Evolutionary conservation across 2,797 vertebrate genomes (phyloP).

Genomic region (Anguilla obscura): DNA sequence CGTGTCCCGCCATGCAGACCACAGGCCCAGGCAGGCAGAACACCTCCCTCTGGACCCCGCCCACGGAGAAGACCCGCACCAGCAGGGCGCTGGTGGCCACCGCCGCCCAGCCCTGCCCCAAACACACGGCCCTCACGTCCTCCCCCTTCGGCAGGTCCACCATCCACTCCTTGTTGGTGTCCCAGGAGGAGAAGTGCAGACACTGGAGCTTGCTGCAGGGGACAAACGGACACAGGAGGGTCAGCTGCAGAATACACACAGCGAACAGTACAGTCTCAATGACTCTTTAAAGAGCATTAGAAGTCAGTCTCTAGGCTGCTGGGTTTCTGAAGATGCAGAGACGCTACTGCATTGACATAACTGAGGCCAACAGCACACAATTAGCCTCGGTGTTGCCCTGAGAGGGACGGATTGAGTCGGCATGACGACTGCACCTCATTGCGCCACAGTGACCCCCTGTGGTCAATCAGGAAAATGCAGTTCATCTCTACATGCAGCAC

Average conservation of each 20-base stretch:
- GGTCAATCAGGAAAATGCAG: background rate
- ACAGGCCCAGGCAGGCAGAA: constrained; percentile 87
- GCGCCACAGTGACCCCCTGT: background rate
- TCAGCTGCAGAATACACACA: background rate
- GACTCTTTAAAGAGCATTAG: background rate
- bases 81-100: constrained; percentile 81
- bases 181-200: constrained; percentile 94
- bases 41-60: constrained; percentile 88
- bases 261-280: background rate
- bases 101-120: constrained; percentile 90
- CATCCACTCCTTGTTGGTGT: constrained; percentile 94
- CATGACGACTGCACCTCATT: background rate
- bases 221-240: background rate
- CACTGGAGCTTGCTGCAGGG: constrained; percentile 90
- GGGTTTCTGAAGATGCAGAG: no score
- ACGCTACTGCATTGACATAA: no score
- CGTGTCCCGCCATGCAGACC: constrained; percentile 86
- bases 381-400: background rate
- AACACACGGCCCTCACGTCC: constrained; percentile 80
- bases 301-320: background rate
- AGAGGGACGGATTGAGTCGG: background rate
- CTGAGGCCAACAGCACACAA: no score
- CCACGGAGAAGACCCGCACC: constrained; percentile 83
- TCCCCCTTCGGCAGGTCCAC: constrained; percentile 87
- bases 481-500: background rate